Percentiles rank a stretch among this genome's conserved stretches.
phyloP scores from a whole-genome alignment of 2,113 vertebrate genomes.

The Boulengeromyrus knoepffleri region DNA sequence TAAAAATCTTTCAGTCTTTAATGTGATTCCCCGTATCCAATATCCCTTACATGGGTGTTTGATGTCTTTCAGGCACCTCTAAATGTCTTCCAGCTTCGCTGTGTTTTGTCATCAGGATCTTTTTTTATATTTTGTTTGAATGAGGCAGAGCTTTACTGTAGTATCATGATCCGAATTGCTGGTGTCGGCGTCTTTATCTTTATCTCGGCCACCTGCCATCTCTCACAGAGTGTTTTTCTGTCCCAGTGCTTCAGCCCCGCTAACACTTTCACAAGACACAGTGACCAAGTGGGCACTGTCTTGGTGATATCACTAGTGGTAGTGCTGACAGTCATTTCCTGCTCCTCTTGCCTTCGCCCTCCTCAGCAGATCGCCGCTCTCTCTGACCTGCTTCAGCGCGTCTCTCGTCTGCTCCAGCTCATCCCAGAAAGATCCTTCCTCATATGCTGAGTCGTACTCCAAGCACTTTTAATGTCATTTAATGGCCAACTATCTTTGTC shows the following conservation, averaged over 20 bases:
- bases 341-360: neutral
- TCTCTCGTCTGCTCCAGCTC: neutral
- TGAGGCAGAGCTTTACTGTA: neutral
- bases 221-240: neutral
- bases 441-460: neutral
- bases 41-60: neutral
- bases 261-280: neutral
- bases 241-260: neutral
- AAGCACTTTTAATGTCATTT: neutral
- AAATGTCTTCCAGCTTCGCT: neutral
- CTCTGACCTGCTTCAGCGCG: neutral
- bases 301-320: neutral
- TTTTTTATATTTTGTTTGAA: neutral
- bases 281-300: neutral
- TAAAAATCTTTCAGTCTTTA: neutral
- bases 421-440: neutral
- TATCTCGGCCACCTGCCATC: neutral
- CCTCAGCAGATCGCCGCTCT: neutral
- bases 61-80: neutral
- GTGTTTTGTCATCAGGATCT: neutral
- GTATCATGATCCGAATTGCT: neutral
- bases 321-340: neutral
- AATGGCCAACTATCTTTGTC: neutral
- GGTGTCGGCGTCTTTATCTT: neutral
- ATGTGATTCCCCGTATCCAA: neutral